These are phyloP conservation scores for Channa argus DNA, from an alignment of 2,113 vertebrate genomes.

Conservation along the genomic window DNA sequence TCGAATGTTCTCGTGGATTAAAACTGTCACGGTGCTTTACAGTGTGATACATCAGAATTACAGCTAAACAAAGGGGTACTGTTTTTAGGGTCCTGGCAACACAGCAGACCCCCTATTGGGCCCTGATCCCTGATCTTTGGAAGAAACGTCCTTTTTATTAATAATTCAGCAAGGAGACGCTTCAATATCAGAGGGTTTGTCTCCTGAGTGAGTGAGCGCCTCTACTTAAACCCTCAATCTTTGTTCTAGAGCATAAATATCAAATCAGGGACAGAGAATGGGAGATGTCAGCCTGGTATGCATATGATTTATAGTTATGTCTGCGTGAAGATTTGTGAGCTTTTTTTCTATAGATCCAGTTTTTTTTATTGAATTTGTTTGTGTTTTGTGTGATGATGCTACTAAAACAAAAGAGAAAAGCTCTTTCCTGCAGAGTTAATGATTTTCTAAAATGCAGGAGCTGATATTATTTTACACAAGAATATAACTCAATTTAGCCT, in stretches of 20 bases:
- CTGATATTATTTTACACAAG: no score
- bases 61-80: constrained; percentile 48
- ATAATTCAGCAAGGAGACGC: constrained; percentile 68
- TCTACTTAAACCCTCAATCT: constrained; percentile 25
- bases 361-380: no score
- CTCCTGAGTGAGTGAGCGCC: constrained; percentile 31
- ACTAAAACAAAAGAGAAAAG: no score
- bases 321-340: no score
- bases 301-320: no score
- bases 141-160: constrained; percentile 65
- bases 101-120: constrained; percentile 42
- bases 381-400: no score
- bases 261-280: background rate
- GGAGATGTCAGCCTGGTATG: no score
- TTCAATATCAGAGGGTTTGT: constrained; percentile 61
- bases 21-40: constrained; percentile 1
- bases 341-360: no score
- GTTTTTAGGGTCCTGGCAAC: constrained; percentile 31
- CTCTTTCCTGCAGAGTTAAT: no score
- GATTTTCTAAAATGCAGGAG: no score
- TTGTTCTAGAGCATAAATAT: constrained; percentile 24
- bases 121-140: constrained; percentile 55
- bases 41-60: constrained; percentile 31
- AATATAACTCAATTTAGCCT: no score
- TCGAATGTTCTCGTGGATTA: no score